Percentiles rank a stretch among this genome's conserved stretches.
Conservation (phyloP, 2,888 invertebrate genomes). For the Dendrolimus houi region DNA sequence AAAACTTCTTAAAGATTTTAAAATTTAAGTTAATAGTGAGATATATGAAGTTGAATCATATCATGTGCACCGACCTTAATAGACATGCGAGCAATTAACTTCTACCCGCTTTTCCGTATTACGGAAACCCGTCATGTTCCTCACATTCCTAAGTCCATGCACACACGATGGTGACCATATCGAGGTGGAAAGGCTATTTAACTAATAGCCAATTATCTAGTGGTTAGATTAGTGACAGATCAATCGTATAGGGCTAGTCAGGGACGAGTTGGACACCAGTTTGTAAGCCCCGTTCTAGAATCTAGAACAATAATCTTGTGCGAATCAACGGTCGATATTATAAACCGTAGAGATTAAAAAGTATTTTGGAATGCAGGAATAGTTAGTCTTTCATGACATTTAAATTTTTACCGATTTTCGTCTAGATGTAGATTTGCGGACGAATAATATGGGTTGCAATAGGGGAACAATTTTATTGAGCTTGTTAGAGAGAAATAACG, state of each 20-base stretch:
- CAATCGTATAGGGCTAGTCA: background rate
- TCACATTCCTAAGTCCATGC: background rate
- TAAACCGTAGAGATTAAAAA: no score
- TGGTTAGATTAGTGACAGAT: background rate
- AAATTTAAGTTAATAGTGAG: no score
- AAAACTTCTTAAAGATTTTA: no score
- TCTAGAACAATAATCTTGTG: no score
- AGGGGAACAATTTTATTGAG: no score
- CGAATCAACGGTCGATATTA: no score
- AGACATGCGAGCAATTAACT: background rate
- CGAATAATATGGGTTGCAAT: no score
- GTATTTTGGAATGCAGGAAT: no score
- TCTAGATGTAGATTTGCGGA: no score
- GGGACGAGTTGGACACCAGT: background rate
- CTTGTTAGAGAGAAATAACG: no score
- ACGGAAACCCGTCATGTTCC: background rate
- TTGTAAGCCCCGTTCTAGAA: conserved; percentile 3
- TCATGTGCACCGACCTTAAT: background rate
- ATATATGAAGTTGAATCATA: background rate
- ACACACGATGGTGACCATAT: background rate
- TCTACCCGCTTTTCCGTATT: background rate
- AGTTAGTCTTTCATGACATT: no score
- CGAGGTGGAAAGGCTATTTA: background rate
- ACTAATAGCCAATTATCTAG: background rate
- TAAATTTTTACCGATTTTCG: no score